Evolutionary conservation across 2,113 vertebrate species (phyloP), one percentile per base, ranked within the genome.

Genomic region (Elachura formosa): DNA sequence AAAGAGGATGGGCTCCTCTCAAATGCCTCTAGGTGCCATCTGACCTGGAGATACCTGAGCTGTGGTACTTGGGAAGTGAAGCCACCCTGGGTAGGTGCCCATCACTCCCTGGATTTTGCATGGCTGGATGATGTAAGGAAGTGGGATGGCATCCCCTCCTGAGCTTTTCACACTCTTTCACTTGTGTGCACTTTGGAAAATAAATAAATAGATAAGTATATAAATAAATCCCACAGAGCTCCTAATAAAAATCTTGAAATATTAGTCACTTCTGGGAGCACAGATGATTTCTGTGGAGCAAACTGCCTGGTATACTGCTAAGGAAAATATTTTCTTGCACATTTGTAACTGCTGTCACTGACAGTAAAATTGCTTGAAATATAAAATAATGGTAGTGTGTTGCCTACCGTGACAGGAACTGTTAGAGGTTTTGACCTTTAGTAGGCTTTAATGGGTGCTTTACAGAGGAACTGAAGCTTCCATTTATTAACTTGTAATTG

Each of bases 401-500:
- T 90, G 74, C 71, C 66, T 96, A 61, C 84, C 56, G 28, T 89
- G 94, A 91, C 74, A 93, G 83, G 43, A 77, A 62, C 59, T 90
- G 76, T 80, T 52, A 85, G 74, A 85, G 92, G 80, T 94, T 96
- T 92, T 96, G 95, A 91, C 94, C 96, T 97, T 94, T 92, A 41
- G 80, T 78, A 40, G 12, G 17, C 77, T 95, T 97, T 97, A 95
- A 96, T 94, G 93, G 52, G 52, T 92, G 67, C 87, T 95, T 61
- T 63, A 48, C 82, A 77, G 69, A 83, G 82, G 74, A 89, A 52
- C 52, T 59, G 64, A 91, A 56, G 33, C 71, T 89, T 91, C 71
- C 84, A 95, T 95, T 96, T 95, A 95, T 96, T 95, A 96, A 93
- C 71, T 94, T 95, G 84, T 96, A 97, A 96, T 96, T 95, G 93